phyloP scores from a whole-genome alignment of 1,140 invertebrate genomes.

The Colletes gigas region DNA sequence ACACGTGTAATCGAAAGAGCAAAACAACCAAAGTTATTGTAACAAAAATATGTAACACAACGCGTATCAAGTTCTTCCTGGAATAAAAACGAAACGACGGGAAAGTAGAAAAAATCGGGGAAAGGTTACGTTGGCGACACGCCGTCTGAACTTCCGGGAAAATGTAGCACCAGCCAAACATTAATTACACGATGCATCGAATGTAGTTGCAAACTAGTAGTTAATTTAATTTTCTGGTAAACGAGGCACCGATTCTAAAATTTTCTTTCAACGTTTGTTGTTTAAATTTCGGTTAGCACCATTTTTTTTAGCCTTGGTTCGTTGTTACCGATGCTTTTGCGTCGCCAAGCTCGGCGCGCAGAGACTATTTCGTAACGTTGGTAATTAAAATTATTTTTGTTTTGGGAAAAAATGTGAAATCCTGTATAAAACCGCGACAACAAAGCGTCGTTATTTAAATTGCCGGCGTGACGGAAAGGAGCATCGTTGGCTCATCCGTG shows the following conservation, averaged over 20 bases:
- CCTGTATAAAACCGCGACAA: background rate
- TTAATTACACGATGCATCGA: slow-evolving; percentile 30
- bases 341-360: too few species aligned
- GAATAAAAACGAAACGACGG: slow-evolving; percentile 7
- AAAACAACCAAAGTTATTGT: too few species aligned
- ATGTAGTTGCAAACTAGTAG: background rate
- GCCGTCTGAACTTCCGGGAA: slow-evolving; percentile 38
- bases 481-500: slow-evolving; percentile 52
- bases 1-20: too few species aligned
- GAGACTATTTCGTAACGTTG: too few species aligned
- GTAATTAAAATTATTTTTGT: background rate
- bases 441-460: slow-evolving; percentile 47
- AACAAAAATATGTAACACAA: too few species aligned
- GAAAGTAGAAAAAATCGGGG: slow-evolving; percentile 41
- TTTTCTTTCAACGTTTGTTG: background rate
- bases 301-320: too few species aligned
- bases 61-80: background rate
- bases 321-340: too few species aligned
- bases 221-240: background rate
- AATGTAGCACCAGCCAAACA: slow-evolving; percentile 7
- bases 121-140: background rate
- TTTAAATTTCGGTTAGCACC: too few species aligned
- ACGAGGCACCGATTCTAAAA: background rate
- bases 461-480: slow-evolving; percentile 44
- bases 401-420: background rate